Evolutionary conservation across 2,888 invertebrate species (phyloP).

Genomic region (Sabatieria punctata): DNA sequence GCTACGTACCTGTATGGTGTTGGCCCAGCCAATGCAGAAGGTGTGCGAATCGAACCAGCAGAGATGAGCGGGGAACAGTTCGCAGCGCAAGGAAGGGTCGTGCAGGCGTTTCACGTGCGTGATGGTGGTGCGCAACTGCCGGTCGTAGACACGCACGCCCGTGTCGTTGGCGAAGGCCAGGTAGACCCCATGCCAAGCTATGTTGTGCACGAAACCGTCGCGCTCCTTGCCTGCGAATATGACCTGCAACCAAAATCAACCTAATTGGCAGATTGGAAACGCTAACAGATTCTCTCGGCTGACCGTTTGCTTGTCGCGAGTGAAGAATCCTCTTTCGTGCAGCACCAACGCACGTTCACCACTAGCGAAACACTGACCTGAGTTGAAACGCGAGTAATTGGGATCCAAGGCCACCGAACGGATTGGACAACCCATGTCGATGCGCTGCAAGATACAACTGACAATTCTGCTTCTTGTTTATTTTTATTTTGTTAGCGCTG

Average conservation of each 20-base stretch:
- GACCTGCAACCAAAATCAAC: conserved; percentile 11
- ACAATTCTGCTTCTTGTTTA: too few relatives aligned
- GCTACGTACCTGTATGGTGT: neutral
- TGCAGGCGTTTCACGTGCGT: conserved; percentile 5
- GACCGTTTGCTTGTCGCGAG: conserved; percentile 15
- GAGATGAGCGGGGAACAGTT: conserved; percentile 21
- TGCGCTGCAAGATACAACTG: too few relatives aligned
- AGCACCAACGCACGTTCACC: conserved; percentile 20
- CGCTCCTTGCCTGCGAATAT: conserved; percentile 22
- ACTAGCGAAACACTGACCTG: conserved; percentile 19
- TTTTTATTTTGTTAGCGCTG: too few relatives aligned
- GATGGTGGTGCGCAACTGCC: conserved; percentile 7
- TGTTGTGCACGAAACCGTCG: conserved; percentile 24
- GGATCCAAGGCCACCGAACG: conserved; percentile 20
- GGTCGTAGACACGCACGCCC: conserved; percentile 26
- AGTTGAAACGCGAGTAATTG: conserved; percentile 16
- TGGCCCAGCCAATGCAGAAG: neutral
- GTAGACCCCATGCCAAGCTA: conserved; percentile 19
- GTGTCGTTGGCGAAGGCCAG: conserved; percentile 30
- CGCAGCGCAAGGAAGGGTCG: conserved; percentile 13
- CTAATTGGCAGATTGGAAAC: neutral
- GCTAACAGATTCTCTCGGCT: neutral
- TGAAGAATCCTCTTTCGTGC: conserved; percentile 22
- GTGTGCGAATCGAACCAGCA: conserved; percentile 14
- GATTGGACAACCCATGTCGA: conserved; percentile 16